Conservation (phyloP, 1,140 invertebrate species). For the Contarinia nasturtii region DNA sequence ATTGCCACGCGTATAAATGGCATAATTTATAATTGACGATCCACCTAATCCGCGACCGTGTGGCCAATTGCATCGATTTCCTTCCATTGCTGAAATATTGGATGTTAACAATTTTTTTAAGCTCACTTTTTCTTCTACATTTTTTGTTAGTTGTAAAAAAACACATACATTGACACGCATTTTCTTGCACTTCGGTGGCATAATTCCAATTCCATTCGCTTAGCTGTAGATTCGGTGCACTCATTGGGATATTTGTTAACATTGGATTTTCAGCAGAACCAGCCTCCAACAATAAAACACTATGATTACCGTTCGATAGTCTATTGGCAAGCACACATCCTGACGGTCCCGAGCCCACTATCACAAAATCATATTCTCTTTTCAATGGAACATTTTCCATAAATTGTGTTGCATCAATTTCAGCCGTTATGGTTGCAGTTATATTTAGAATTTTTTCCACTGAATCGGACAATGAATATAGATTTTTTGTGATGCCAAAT, state of each 20-base stretch:
- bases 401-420: not conserved
- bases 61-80: constrained; percentile 29
- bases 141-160: too few relatives aligned
- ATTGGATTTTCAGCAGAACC: constrained; percentile 39
- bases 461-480: too few relatives aligned
- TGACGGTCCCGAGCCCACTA: constrained; percentile 36
- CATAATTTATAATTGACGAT: constrained; percentile 54
- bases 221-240: constrained; percentile 28
- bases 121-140: too few relatives aligned
- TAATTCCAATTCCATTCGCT: constrained; percentile 43
- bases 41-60: constrained; percentile 46
- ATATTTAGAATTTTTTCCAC: too few relatives aligned
- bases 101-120: constrained; percentile 3
- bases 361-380: constrained; percentile 25
- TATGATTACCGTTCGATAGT: constrained; percentile 26
- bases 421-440: too few relatives aligned
- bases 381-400: not conserved
- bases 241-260: constrained; percentile 37
- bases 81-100: constrained; percentile 23
- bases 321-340: constrained; percentile 41
- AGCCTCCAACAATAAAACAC: constrained; percentile 34
- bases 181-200: constrained; percentile 33
- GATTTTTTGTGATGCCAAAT: too few relatives aligned
- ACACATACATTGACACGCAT: constrained; percentile 25
- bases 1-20: constrained; percentile 66